These are phyloP conservation scores for Dasypolia templi DNA, from an alignment of 2,888 invertebrate species.

Conservation along the genomic window DNA sequence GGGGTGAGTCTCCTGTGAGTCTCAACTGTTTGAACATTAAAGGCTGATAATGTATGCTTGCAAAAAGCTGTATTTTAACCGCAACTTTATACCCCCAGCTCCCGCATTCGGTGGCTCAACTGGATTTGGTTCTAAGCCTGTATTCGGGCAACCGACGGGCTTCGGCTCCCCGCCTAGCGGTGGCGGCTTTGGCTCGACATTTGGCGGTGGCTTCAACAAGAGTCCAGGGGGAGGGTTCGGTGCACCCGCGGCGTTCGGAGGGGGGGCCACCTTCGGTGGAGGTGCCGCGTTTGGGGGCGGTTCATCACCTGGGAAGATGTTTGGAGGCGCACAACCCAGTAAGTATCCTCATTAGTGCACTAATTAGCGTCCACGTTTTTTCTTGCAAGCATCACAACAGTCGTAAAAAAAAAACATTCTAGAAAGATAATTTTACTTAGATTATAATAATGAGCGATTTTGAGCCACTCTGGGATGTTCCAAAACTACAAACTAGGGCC, in stretches of 20 bases:
- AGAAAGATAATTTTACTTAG: no score
- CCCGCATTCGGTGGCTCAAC: constrained; percentile 84
- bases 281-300: constrained; percentile 88
- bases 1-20: neutral
- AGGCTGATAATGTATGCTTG: neutral
- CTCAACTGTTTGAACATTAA: no score
- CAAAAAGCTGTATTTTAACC: neutral
- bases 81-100: constrained; percentile 65
- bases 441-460: neutral
- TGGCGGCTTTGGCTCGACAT: constrained; percentile 76
- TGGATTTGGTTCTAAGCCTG: constrained; percentile 85
- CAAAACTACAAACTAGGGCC: neutral
- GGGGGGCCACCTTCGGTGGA: constrained; percentile 87
- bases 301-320: constrained; percentile 86
- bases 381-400: neutral
- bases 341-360: constrained; percentile 45
- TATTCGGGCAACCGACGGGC: constrained; percentile 78
- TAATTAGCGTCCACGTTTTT: neutral
- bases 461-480: neutral
- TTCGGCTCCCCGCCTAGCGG: constrained; percentile 65
- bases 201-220: constrained; percentile 85
- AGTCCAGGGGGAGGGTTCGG: constrained; percentile 84
- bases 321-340: constrained; percentile 81
- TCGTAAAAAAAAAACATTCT: neutral
- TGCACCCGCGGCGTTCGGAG: constrained; percentile 87